Evolutionary conservation across 2,888 invertebrate species (phyloP).

Genomic region (Blomia tropicalis): DNA sequence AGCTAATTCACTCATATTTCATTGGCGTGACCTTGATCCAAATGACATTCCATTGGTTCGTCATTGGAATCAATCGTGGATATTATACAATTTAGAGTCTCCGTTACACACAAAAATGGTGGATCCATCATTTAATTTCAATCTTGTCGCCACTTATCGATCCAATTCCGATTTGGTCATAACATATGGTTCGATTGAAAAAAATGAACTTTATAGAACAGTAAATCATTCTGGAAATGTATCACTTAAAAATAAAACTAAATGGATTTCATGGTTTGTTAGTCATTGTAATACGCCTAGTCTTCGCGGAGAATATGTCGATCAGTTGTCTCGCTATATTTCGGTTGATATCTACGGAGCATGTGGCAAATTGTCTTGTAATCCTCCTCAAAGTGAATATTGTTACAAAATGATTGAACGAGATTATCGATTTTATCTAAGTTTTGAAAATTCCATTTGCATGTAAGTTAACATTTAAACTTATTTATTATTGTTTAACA

Average conservation of each 20-base stretch:
- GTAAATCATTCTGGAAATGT: not conserved
- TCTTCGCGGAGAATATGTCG: slow-evolving; percentile 18
- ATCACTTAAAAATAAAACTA: not conserved
- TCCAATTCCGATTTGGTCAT: slow-evolving; percentile 8
- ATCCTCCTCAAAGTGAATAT: not conserved
- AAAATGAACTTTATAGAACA: not conserved
- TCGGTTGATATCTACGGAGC: slow-evolving; percentile 21
- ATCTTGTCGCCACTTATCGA: slow-evolving; percentile 14
- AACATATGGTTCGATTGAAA: slow-evolving; percentile 16
- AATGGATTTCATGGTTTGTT: slow-evolving; percentile 23
- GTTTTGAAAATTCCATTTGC: slow-evolving; percentile 24
- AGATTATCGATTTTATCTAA: slow-evolving; percentile 20
- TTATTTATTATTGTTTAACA: not conserved
- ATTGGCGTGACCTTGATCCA: slow-evolving; percentile 9
- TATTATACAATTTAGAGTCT: slow-evolving; percentile 14
- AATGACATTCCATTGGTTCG: not conserved
- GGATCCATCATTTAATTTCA: not conserved
- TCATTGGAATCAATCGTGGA: slow-evolving; percentile 6
- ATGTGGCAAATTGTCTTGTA: slow-evolving; percentile 16
- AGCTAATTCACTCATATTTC: slow-evolving; percentile 15
- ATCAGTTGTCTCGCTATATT: slow-evolving; percentile 8
- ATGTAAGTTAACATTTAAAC: not conserved
- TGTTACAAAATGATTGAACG: not conserved
- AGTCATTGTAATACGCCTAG: slow-evolving; percentile 16
- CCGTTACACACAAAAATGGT: not conserved